Percentiles rank a stretch among this genome's conserved stretches.
Evolutionary conservation across 1,140 invertebrate species (phyloP).

Genomic region (Lineus longissimus): DNA sequence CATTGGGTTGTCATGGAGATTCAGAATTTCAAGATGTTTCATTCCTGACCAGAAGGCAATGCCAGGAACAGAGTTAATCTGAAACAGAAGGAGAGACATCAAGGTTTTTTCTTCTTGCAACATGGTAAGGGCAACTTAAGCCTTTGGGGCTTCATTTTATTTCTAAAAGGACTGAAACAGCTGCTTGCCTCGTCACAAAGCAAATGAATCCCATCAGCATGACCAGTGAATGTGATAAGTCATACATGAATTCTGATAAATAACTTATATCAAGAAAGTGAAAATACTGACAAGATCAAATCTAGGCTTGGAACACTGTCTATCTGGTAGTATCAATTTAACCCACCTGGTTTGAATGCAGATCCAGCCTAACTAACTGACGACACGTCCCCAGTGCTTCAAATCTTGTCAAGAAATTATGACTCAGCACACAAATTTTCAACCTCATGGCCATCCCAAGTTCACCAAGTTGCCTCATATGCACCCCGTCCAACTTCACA

Average conservation of each 20-base stretch:
- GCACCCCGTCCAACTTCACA: conserved; percentile 30
- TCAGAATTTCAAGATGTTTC: conserved; percentile 37
- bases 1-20: conserved; percentile 52
- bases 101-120: neutral
- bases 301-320: too few relatives aligned
- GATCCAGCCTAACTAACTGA: conserved; percentile 46
- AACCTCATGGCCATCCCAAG: conserved; percentile 38
- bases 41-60: conserved; percentile 44
- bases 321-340: neutral
- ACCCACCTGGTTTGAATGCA: conserved; percentile 49
- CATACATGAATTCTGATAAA: too few relatives aligned
- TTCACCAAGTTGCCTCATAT: conserved; percentile 42
- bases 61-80: conserved; percentile 43
- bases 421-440: conserved; percentile 40
- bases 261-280: neutral
- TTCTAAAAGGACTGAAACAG: neutral
- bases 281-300: too few relatives aligned
- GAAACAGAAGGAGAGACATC: conserved; percentile 18
- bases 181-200: neutral
- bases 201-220: too few relatives aligned
- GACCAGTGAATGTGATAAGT: too few relatives aligned
- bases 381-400: conserved; percentile 38
- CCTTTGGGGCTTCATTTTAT: neutral
- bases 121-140: neutral
- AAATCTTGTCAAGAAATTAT: conserved; percentile 48